phyloP scores from a whole-genome alignment of 30 jellyfish, hydroid and myxozoan species.

The Mastigias papua region DNA sequence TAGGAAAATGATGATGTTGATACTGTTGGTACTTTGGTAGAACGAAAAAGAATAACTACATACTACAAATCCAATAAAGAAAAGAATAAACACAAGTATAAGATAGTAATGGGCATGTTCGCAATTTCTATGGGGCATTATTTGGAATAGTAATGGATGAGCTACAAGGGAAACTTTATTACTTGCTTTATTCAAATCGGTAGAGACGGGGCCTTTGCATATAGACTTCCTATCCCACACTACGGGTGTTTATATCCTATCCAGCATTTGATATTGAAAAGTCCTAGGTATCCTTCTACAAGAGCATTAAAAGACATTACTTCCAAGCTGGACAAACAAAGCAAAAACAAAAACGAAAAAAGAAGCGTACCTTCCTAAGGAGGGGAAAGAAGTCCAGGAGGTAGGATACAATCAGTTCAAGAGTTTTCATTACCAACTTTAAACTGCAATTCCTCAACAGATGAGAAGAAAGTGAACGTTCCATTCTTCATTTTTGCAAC shows the following conservation, averaged over 20 bases:
- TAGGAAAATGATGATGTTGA: no score
- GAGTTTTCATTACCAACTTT: slow-evolving; percentile 46
- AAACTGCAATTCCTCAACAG: slow-evolving; percentile 12
- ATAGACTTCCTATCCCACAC: neutral
- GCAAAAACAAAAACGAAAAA: neutral
- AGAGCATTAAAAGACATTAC: neutral
- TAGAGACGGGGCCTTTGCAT: neutral
- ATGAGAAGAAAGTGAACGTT: slow-evolving; percentile 19
- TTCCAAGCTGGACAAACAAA: neutral
- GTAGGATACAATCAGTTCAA: slow-evolving; percentile 9
- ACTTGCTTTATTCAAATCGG: slow-evolving; percentile 11
- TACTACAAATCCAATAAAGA: neutral
- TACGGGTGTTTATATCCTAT: neutral
- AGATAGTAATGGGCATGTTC: neutral
- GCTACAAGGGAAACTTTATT: slow-evolving; percentile 37
- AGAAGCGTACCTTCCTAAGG: slow-evolving; percentile 12
- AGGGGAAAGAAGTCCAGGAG: neutral
- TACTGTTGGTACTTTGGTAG: no score
- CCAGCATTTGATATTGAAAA: neutral
- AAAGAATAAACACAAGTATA: neutral
- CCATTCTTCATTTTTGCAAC: slow-evolving; percentile 39
- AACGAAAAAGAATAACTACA: slow-evolving; percentile 18
- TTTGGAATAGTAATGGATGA: slow-evolving; percentile 27
- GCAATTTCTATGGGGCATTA: slow-evolving; percentile 18
- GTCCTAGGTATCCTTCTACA: neutral